These are phyloP conservation scores for Meandrina meandrites DNA, from an alignment of 92 coral and sea anemone genomes.

Conservation along the genomic window DNA sequence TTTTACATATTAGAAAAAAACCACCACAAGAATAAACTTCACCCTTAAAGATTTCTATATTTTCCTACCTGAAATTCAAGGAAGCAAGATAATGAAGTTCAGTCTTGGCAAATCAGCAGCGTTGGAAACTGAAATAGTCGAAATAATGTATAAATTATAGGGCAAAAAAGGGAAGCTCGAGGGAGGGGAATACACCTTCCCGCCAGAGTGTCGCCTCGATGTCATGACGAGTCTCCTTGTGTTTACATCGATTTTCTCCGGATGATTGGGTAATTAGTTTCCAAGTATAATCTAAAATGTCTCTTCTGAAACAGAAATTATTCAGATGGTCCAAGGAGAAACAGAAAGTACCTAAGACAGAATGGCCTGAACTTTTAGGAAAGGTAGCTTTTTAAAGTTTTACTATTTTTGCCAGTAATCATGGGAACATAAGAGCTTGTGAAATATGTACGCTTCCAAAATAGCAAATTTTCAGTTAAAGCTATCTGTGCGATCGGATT, in stretches of 20 bases:
- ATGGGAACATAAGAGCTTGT: constrained; percentile 15
- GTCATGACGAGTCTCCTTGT: constrained; percentile 5
- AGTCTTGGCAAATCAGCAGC: background rate
- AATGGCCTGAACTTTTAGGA: constrained; percentile 91
- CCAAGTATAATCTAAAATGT: constrained; percentile 25
- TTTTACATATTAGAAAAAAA: too few species aligned
- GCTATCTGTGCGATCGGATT: background rate
- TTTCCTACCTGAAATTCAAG: background rate
- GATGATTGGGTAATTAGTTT: background rate
- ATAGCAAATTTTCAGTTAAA: background rate
- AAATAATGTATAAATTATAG: too few species aligned
- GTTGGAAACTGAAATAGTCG: background rate
- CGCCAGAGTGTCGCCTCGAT: constrained; percentile 34
- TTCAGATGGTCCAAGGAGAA: constrained; percentile 65
- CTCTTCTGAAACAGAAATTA: constrained; percentile 5
- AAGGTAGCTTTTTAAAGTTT: constrained; percentile 54
- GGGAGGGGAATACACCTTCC: background rate
- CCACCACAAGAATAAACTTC: too few species aligned
- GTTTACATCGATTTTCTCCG: constrained; percentile 22
- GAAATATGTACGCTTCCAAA: constrained; percentile 1
- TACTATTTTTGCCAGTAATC: background rate
- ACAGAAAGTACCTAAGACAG: constrained; percentile 54
- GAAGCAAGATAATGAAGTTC: background rate
- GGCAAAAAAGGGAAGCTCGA: too few species aligned
- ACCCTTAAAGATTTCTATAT: background rate